Evolutionary conservation across 2,113 vertebrate genomes (phyloP).

Genomic region (Thunnus maccoyii): DNA sequence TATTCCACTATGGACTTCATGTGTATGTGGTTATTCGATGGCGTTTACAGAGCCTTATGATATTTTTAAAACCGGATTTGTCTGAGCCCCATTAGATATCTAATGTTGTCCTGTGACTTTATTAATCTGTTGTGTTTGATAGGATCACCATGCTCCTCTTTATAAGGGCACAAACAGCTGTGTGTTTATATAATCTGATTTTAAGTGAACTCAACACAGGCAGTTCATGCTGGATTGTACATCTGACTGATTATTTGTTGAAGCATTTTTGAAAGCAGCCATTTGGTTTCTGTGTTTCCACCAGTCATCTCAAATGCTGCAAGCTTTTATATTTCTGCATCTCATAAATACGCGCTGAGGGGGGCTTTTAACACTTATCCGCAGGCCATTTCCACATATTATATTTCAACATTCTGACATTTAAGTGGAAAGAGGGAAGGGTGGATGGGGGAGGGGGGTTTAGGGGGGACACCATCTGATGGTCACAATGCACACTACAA

Average conservation of each 20-base stretch:
- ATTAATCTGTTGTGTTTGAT: background rate
- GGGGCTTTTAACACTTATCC: background rate
- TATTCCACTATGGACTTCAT: background rate
- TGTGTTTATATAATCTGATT: conserved; percentile 16
- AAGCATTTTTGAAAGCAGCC: conserved; percentile 20
- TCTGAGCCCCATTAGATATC: background rate
- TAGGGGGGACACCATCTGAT: too few species aligned
- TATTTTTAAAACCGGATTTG: background rate
- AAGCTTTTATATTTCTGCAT: conserved; percentile 1
- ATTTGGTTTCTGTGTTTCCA: conserved; percentile 15
- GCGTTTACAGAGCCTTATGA: background rate
- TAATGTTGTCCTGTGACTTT: background rate
- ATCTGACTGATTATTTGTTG: conserved; percentile 31
- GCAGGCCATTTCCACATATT: conserved; percentile 32
- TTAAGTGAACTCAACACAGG: conserved; percentile 9
- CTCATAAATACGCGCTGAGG: conserved; percentile 11
- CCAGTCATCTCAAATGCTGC: background rate
- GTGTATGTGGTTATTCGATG: too few species aligned
- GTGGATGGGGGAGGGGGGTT: background rate
- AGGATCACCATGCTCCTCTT: conserved; percentile 1
- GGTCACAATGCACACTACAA: too few species aligned
- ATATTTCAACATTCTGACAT: conserved; percentile 45
- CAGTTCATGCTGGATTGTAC: background rate
- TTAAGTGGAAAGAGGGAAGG: conserved; percentile 9
- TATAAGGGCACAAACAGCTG: conserved; percentile 2